Percentiles rank a stretch among this genome's conserved stretches.
Conservation (phyloP, 2,888 invertebrate genomes). For the Xestia ashworthii region DNA sequence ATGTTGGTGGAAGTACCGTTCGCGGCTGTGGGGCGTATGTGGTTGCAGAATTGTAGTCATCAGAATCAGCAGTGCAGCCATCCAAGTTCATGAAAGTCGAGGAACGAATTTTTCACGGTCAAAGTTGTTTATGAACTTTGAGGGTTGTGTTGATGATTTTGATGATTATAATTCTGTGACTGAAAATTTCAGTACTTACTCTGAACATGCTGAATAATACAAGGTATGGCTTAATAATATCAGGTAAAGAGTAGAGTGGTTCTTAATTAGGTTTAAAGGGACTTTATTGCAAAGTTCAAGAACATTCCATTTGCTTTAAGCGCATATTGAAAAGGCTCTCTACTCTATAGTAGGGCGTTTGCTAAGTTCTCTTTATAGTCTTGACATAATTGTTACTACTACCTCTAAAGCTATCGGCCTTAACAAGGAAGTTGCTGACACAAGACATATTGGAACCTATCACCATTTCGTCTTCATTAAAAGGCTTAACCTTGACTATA, state of each 20-base stretch:
- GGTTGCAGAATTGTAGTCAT: too few relatives aligned
- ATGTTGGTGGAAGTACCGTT: too few relatives aligned
- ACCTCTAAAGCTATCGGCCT: neutral
- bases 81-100: too few relatives aligned
- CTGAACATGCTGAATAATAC: neutral
- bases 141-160: too few relatives aligned
- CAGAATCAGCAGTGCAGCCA: too few relatives aligned
- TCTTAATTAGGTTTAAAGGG: neutral
- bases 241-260: neutral
- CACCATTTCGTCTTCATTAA: constrained; percentile 15
- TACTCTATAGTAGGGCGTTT: neutral
- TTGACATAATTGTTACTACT: neutral
- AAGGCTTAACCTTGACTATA: constrained; percentile 26
- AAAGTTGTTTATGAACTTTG: too few relatives aligned
- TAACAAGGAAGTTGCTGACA: neutral
- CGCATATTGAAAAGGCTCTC: neutral
- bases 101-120: too few relatives aligned
- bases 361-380: neutral
- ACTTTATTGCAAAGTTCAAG: neutral
- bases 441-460: neutral
- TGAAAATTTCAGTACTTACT: neutral
- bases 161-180: too few relatives aligned
- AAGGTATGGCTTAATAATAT: neutral
- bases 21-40: too few relatives aligned
- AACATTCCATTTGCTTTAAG: neutral